Percentiles rank a stretch among this genome's conserved stretches.
Evolutionary conservation across 2,888 invertebrate genomes (phyloP).

Genomic region (Artemia sinica): DNA sequence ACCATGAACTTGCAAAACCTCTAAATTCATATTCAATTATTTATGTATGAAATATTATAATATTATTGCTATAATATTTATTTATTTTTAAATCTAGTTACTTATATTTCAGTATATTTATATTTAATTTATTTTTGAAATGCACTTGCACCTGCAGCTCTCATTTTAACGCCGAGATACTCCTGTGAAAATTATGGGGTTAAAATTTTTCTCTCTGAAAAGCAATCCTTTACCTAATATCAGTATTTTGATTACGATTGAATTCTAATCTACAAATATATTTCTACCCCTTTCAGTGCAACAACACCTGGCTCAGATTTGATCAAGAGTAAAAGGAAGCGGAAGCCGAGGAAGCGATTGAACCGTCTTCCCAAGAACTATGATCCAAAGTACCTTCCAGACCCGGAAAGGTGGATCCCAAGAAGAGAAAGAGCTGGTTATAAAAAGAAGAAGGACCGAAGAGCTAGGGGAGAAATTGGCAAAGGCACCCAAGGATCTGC

Average conservation of each 20-base stretch:
- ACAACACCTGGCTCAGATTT: slow-evolving; percentile 44
- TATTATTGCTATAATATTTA: no score
- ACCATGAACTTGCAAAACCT: no score
- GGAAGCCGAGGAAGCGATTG: slow-evolving; percentile 56
- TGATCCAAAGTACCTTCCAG: slow-evolving; percentile 62
- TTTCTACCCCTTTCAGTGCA: slow-evolving; percentile 22
- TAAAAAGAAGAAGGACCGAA: slow-evolving; percentile 69
- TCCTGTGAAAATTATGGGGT: no score
- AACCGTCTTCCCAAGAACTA: slow-evolving; percentile 76
- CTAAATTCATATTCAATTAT: no score
- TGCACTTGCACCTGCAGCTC: slow-evolving; percentile 12
- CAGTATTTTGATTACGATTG: no score
- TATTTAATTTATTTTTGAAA: slow-evolving; percentile 2
- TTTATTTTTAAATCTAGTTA: not conserved
- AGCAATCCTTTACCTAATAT: no score
- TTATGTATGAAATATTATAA: no score
- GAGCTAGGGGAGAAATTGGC: slow-evolving; percentile 42
- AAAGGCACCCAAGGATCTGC: slow-evolving; percentile 62
- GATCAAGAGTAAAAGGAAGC: slow-evolving; percentile 42
- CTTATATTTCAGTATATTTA: not conserved
- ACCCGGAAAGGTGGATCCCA: slow-evolving; percentile 95
- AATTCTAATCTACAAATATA: not conserved
- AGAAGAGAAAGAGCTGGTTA: slow-evolving; percentile 83
- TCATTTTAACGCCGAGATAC: not conserved
- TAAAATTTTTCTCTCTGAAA: no score